Conservation (phyloP, 2,888 invertebrate genomes). For the Himalopsyche kuldschensis region DNA sequence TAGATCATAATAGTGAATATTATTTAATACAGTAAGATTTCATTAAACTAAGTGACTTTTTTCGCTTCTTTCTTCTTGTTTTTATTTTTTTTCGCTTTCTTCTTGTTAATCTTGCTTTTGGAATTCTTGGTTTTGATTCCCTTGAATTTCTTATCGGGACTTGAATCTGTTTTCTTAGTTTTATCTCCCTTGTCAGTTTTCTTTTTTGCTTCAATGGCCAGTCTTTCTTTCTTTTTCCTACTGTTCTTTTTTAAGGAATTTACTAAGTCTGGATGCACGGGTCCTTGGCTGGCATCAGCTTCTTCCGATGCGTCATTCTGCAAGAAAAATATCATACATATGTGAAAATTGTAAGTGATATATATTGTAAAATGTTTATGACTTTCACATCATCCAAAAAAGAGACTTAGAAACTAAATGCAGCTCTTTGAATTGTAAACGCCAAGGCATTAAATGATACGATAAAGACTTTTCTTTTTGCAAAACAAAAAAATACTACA, state of each 20-base stretch:
- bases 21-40: background rate
- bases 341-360: background rate
- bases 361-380: background rate
- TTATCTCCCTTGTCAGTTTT: background rate
- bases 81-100: slow-evolving; percentile 43
- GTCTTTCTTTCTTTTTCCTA: slow-evolving; percentile 20
- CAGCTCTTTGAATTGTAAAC: background rate
- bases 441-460: too few species aligned
- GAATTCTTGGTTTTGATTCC: background rate
- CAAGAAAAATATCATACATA: background rate
- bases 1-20: background rate
- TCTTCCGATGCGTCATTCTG: slow-evolving; percentile 7
- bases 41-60: background rate
- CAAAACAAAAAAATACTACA: background rate
- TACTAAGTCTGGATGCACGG: slow-evolving; percentile 23
- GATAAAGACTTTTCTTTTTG: background rate
- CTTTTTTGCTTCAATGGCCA: background rate
- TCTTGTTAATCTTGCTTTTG: slow-evolving; percentile 29
- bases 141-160: background rate
- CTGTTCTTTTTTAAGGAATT: slow-evolving; percentile 12
- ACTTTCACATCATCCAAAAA: too few species aligned
- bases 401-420: background rate
- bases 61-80: slow-evolving; percentile 19
- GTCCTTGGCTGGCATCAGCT: background rate
- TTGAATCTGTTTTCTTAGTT: background rate